phyloP scores from a whole-genome alignment of 2,797 vertebrate species.

The Betta splendens region DNA sequence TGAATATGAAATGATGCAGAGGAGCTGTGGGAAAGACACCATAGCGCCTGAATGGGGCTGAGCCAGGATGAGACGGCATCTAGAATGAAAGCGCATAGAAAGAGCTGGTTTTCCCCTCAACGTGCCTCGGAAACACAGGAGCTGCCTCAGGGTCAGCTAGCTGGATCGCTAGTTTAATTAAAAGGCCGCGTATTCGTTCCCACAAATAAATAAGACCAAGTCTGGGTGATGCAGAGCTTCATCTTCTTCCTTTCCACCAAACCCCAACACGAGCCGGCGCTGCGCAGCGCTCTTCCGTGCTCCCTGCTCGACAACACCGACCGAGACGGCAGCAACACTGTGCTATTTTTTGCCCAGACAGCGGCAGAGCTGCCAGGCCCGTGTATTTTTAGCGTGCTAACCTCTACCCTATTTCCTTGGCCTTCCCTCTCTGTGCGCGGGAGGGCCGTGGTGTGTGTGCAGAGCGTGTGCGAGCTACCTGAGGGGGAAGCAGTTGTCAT shows the following conservation, averaged over 20 bases:
- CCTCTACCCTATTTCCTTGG: conserved; percentile 73
- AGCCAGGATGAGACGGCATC: conserved; percentile 24
- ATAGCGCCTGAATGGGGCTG: conserved; percentile 33
- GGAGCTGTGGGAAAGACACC: conserved; percentile 58
- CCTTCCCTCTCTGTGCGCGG: conserved; percentile 65
- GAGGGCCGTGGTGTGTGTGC: conserved; percentile 26
- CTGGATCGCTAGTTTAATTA: conserved; percentile 11
- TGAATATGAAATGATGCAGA: conserved; percentile 76
- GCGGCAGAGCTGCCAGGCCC: conserved; percentile 60
- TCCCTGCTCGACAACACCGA: conserved; percentile 53
- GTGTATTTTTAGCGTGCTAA: conserved; percentile 77
- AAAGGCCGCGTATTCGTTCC: conserved; percentile 33
- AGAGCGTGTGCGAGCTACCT: conserved; percentile 16
- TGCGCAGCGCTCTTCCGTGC: conserved; percentile 16
- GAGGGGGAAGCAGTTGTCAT: conserved; percentile 62
- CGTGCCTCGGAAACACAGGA: conserved; percentile 20
- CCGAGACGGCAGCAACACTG: conserved; percentile 65
- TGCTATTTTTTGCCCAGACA: conserved; percentile 66
- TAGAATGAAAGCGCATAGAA: conserved; percentile 56
- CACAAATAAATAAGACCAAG: conserved; percentile 33
- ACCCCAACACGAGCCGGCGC: conserved; percentile 31
- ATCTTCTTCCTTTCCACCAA: conserved; percentile 24
- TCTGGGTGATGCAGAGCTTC: conserved; percentile 37
- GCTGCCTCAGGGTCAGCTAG: conserved; percentile 31
- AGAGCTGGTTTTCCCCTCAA: conserved; percentile 26